These are phyloP conservation scores for Bubo blakistoni DNA, from an alignment of 2,113 vertebrate genomes.

Conservation along the genomic window DNA sequence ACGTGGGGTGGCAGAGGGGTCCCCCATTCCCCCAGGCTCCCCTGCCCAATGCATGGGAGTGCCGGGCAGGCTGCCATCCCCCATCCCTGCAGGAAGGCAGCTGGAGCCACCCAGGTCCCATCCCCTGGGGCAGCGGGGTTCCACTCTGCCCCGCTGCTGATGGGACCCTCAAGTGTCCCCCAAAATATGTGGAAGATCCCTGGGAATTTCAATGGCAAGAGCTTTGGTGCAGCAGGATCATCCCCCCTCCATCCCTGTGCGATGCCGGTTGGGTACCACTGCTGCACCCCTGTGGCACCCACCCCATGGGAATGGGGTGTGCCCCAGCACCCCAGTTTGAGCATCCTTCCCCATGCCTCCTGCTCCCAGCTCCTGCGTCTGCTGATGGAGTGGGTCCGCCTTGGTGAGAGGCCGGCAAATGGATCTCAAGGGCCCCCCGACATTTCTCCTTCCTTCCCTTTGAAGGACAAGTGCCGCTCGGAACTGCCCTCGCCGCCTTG, in stretches of 20 bases:
- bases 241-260: accelerated
- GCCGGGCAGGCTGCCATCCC: not conserved
- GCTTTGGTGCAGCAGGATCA: not conserved
- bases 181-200: accelerated
- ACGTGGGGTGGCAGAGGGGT: not conserved
- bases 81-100: not conserved
- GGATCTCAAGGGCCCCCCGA: conserved; percentile 32
- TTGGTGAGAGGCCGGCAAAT: not conserved
- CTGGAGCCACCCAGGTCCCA: not conserved
- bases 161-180: not conserved
- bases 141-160: accelerated
- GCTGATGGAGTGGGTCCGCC: not conserved
- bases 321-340: accelerated
- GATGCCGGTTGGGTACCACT: accelerated
- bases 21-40: not conserved
- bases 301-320: accelerated
- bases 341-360: accelerated
- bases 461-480: not conserved
- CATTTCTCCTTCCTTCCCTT: not conserved
- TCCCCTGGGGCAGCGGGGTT: not conserved
- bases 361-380: accelerated
- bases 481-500: not conserved
- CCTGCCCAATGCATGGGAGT: accelerated
- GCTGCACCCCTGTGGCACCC: accelerated
- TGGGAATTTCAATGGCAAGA: accelerated